Evolutionary conservation across 2,113 vertebrate genomes (phyloP), one percentile per base, ranked within the genome.

Genomic region (Protomyctophum bolini): DNA sequence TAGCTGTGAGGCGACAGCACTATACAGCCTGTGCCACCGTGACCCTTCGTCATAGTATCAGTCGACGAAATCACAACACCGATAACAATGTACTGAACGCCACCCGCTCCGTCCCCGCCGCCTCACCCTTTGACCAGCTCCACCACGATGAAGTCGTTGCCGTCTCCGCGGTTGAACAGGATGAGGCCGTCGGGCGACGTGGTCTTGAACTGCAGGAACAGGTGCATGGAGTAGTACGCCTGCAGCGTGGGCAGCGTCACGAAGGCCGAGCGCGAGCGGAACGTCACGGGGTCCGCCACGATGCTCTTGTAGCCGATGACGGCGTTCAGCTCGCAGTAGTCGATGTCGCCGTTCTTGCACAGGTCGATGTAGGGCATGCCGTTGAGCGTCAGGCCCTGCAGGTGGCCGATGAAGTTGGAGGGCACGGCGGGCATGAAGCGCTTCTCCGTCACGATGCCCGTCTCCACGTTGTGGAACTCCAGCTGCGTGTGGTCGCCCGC

Each of bases 191-290:
- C 98, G 58, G 97, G 93, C 0, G 98, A 99, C 11, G 98, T 99
- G 4, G 97, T 99, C 93, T 99, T 99, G 93, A 99, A 99, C 92
- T 99, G 98, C 95, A 99, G 97, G 91, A 99, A 99, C 83, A 99
- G 97, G 88, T 99, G 97, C 98, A 99, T 99, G 91, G 97, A 98
- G 76, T 98, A 98, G 86, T 99, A 99, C 60, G 98, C 98, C 91
- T 99, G 98, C 78, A 99, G 87, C 0, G 97, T 98, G 89, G 96
- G 94, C 90, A 99, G 90, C 4, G 98, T 97, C 83, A 98, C 94
- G 58, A 96, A 99, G 73, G 97, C 99, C 50, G 97, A 96, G 92
- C 98, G 97, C 58, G 97, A 98, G 92, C 97, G 96, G 93, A 99
- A 99, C 67, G 97, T 99, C 88, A 99, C 95, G 0, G 98, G 98